Conservation (phyloP, 2,888 invertebrate species). For the Anodontia alba region DNA sequence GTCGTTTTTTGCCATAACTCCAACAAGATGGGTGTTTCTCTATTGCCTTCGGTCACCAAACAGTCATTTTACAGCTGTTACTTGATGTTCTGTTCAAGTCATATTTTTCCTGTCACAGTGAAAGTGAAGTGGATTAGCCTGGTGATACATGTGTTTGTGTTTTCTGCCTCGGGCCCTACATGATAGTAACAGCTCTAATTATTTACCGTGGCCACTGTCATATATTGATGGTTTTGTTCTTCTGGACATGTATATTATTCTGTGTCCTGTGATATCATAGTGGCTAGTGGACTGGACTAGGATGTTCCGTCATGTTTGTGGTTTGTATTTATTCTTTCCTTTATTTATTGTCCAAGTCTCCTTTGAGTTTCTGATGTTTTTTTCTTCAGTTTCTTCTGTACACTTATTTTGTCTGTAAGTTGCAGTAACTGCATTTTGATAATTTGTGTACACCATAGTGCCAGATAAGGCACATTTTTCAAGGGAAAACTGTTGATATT, state of each 20-base stretch:
- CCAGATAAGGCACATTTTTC: no score
- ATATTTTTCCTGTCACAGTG: conserved; percentile 6
- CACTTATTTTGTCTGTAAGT: no score
- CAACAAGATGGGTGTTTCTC: not conserved
- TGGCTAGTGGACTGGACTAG: conserved; percentile 4
- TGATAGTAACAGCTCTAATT: conserved; percentile 16
- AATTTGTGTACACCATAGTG: no score
- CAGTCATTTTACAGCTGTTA: conserved; percentile 6
- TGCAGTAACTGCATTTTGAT: no score
- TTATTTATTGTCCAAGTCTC: no score
- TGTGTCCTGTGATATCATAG: not conserved
- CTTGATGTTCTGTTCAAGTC: conserved; percentile 10
- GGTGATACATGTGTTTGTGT: conserved; percentile 15
- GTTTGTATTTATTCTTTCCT: not conserved
- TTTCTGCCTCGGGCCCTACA: conserved; percentile 2
- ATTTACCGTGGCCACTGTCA: conserved; percentile 15
- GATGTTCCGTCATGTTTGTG: conserved; percentile 12
- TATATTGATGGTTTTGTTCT: conserved; percentile 11
- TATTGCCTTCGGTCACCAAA: not conserved
- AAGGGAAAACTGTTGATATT: no score
- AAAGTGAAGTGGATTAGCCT: not conserved
- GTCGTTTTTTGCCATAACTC: no score
- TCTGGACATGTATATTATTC: conserved; percentile 11
- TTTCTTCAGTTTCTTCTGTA: no score
- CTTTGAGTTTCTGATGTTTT: no score